Evolutionary conservation across 2,113 vertebrate genomes (phyloP), one percentile per base, ranked within the genome.

Genomic region (Melanerpes aurifrons): DNA sequence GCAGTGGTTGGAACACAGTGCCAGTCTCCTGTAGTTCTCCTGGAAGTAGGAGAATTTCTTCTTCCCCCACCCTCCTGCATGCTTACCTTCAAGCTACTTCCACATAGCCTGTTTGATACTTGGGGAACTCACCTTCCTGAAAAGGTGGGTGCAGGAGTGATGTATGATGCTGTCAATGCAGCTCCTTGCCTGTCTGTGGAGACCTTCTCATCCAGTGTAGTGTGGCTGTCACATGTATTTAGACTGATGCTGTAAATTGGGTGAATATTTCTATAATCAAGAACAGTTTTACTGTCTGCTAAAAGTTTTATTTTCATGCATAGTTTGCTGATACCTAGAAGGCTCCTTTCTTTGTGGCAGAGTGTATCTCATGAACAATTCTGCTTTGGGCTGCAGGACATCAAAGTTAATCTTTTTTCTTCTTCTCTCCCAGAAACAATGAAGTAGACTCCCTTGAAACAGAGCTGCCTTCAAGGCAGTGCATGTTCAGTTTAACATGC

Each of bases 371-470:
- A 28, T 5, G 26, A 92, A 72, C 2, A 21, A 61, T 72, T 78
- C 37, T 79, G 54, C 95, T 58, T 3, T 71, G 43, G 63, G 84
- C 84, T 80, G 31, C 17, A 53, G 40, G 78, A 90, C 88, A 74
- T 95, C 76, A 92, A 86, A 96, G 61, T 24, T 74, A 89, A 66
- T 87, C 8, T 70, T 70, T 59, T 62, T 78, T 57, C 35, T 77
- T 1, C 24, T 84, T 82, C 63, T 86, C 28, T 82, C 28, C 25
- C 64, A 73, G 79, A 90, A 94, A 82, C 24, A 26, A 57, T 13
- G 78, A 68, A 66, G 58, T 31, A 82, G 47, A 82, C 3, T 73
- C 32, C 45, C 59, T 82, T 75, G 47, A 72, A 89, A 81, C 14
- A 91, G 74, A 82, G 25, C 66, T 89, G 70, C 53, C 93, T 69